Base-by-base conservation (phyloP, 1,140 invertebrate species). In the Pseudomyrmex pallidus region DNA sequence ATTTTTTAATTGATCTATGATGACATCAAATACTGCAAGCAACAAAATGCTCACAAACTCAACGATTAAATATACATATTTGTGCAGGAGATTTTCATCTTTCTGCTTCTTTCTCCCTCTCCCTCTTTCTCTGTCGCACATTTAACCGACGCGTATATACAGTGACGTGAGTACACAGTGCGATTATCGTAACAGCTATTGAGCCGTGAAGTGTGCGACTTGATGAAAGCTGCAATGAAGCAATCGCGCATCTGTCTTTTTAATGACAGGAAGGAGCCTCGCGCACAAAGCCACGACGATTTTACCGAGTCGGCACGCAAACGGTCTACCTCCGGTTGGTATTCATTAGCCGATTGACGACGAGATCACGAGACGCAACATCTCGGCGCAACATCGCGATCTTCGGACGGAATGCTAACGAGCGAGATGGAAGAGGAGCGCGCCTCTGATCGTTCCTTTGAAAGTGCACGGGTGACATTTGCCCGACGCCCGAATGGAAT, bases 321-420 rank as follows among this genome's bases (percentile, higher is more conserved):
- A 77, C 64, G 20, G 2, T 48, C 63, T 44, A 44, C 17, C 63
- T 13, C 44, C 15, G 8, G 44, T 20, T 44, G 35, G 48, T 67
- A 44, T 73, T 82, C 64, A 86, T 87, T 87, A 74, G 63, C 50
- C 85, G 73, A 87, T 84, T 22, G 68, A 44, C 64, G 56, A 22
- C 48, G 57, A 59, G 46, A 86, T 89, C 84, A 72, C 50, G 46
- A 85, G 73, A 25, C 20, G 70, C 67, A 86, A 83, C 54, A 48
- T 22, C 17, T 52, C 50, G 12, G 52, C 52, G 22, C 13, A 52
- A 25, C 46, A 88, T 83, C 70, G 64, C 48, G 44, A 20, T n/a
- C 44, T 46, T 54, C 56, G n/a, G 13, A 77, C 78, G 74, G 80
- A 87, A 85, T 74, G 46, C 57, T 52, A 62, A 52, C 35, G 59